Evolutionary conservation across 2,888 invertebrate species (phyloP).

Genomic region (Drosophila paucipuncta): DNA sequence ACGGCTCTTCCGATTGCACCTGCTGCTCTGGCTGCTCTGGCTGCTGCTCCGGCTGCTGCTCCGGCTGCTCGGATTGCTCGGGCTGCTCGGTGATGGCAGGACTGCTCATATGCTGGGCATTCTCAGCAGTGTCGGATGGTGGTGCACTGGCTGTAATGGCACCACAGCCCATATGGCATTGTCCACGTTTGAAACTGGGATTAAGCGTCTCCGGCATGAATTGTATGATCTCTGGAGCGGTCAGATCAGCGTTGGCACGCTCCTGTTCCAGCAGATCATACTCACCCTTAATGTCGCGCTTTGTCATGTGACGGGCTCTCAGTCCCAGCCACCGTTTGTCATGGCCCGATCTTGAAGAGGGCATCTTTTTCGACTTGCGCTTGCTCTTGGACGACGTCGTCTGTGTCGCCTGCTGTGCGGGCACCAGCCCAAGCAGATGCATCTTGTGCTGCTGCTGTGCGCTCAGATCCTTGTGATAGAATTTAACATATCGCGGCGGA

Average conservation of each 20-base stretch:
- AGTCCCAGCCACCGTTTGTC: slow-evolving; percentile 38
- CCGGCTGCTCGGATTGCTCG: slow-evolving; percentile 5
- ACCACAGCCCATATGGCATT: slow-evolving; percentile 77
- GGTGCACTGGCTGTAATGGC: slow-evolving; percentile 30
- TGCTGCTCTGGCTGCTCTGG: background rate
- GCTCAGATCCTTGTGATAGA: slow-evolving; percentile 72
- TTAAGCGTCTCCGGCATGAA: slow-evolving; percentile 83
- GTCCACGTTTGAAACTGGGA: slow-evolving; percentile 79
- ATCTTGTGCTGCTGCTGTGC: slow-evolving; percentile 49
- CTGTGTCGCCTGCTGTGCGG: background rate
- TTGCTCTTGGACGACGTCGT: slow-evolving; percentile 34
- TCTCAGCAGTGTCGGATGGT: slow-evolving; percentile 8
- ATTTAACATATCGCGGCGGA: slow-evolving; percentile 73
- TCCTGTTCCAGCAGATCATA: slow-evolving; percentile 82
- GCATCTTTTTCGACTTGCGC: slow-evolving; percentile 64
- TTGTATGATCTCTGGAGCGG: slow-evolving; percentile 84
- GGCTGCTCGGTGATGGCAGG: slow-evolving; percentile 21
- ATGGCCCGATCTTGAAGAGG: slow-evolving; percentile 5
- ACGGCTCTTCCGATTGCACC: slow-evolving; percentile 13
- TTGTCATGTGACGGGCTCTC: slow-evolving; percentile 58
- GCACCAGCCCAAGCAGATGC: slow-evolving; percentile 38
- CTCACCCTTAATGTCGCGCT: slow-evolving; percentile 84
- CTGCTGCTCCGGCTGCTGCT: slow-evolving; percentile 6
- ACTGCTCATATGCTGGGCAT: background rate
- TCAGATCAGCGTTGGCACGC: slow-evolving; percentile 75